Conservation (phyloP, 64 coral and sea anemone genomes). For the Anthopleura sola region DNA sequence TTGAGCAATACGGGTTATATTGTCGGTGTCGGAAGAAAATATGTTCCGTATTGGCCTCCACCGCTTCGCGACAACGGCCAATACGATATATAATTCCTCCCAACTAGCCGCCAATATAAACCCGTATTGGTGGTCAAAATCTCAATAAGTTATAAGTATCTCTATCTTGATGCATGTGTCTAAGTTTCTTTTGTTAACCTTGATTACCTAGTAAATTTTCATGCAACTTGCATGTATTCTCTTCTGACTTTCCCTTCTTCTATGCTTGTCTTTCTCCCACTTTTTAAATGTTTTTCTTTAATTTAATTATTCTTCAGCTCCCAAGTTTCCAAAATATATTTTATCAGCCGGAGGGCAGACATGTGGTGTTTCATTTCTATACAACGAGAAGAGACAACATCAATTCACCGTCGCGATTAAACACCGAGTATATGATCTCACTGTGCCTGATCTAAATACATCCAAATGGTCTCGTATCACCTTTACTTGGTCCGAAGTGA, state of each 20-base stretch:
- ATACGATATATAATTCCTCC: too few species aligned
- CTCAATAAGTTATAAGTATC: too few species aligned
- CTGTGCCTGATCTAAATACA: not conserved
- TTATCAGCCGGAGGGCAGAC: not conserved
- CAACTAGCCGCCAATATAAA: too few species aligned
- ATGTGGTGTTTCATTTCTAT: not conserved
- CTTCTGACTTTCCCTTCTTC: not conserved
- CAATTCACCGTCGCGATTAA: not conserved
- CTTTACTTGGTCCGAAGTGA: not conserved
- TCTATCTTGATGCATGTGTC: too few species aligned
- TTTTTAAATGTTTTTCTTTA: not conserved
- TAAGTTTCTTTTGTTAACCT: too few species aligned
- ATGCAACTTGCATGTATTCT: too few species aligned
- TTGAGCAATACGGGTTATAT: too few species aligned
- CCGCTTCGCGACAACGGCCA: too few species aligned
- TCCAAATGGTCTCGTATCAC: not conserved
- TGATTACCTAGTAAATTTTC: too few species aligned
- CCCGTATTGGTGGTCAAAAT: too few species aligned
- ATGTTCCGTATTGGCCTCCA: too few species aligned
- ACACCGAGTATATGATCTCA: not conserved
- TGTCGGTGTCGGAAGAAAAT: too few species aligned
- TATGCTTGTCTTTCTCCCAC: not conserved
- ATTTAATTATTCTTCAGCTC: not conserved
- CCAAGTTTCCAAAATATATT: not conserved
- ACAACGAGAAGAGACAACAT: not conserved